Evolutionary conservation across 1,140 invertebrate species (phyloP).

Genomic region (Drosophila sturtevanti): DNA sequence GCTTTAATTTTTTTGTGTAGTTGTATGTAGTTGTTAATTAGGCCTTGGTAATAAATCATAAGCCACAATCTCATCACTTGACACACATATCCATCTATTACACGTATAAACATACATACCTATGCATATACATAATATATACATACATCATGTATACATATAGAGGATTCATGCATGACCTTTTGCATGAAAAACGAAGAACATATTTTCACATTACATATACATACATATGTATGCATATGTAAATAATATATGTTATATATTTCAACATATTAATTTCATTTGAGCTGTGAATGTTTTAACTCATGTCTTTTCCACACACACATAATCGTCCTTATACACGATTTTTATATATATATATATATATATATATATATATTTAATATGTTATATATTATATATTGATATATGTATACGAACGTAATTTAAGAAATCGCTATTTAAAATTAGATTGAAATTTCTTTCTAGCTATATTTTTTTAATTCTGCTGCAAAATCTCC

Average conservation of each 20-base stretch:
- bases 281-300: slow-evolving; percentile 63
- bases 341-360: background rate
- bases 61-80: slow-evolving; percentile 10
- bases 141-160: slow-evolving; percentile 30
- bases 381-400: slow-evolving; percentile 31
- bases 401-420: slow-evolving; percentile 29
- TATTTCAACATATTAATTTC: too few relatives aligned
- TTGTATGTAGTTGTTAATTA: slow-evolving; percentile 38
- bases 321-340: slow-evolving; percentile 11
- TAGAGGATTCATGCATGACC: slow-evolving; percentile 13
- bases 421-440: slow-evolving; percentile 9
- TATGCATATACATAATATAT: slow-evolving; percentile 11
- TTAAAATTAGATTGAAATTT: slow-evolving; percentile 11
- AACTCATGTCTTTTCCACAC: slow-evolving; percentile 41
- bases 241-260: too few relatives aligned
- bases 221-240: too few relatives aligned
- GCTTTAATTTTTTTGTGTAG: slow-evolving; percentile 42
- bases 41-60: slow-evolving; percentile 36
- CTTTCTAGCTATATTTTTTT: slow-evolving; percentile 28
- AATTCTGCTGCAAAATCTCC: slow-evolving; percentile 43
- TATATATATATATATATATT: background rate
- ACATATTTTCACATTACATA: too few relatives aligned
- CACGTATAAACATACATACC: slow-evolving; percentile 19
- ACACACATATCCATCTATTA: slow-evolving; percentile 11
- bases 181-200: slow-evolving; percentile 25